phyloP scores from a whole-genome alignment of 2,113 vertebrate species.

The Sander lucioperca region DNA sequence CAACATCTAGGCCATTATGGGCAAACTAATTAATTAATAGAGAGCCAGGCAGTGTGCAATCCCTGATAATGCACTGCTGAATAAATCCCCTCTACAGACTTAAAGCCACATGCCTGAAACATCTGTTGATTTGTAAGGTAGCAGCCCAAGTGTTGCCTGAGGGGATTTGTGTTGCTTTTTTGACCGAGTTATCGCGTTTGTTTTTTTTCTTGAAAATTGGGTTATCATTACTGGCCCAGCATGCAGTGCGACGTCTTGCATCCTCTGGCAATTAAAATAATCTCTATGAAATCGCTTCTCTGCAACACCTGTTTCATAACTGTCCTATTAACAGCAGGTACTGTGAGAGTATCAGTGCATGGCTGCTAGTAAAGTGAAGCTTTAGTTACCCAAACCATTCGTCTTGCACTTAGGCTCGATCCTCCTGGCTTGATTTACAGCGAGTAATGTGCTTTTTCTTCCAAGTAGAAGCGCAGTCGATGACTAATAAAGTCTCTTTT shows the following conservation, averaged over 20 bases:
- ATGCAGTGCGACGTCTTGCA: slow-evolving; percentile 23
- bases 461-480: slow-evolving; percentile 45
- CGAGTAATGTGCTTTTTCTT: slow-evolving; percentile 12
- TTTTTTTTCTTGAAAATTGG: background rate
- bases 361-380: slow-evolving; percentile 62
- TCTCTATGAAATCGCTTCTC: slow-evolving; percentile 34
- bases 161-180: slow-evolving; percentile 16
- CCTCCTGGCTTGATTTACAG: slow-evolving; percentile 64
- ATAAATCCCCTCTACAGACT: slow-evolving; percentile 58
- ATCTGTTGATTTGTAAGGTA: slow-evolving; percentile 78
- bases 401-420: slow-evolving; percentile 71
- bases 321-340: slow-evolving; percentile 60
- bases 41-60: slow-evolving; percentile 48
- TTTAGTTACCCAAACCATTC: slow-evolving; percentile 83
- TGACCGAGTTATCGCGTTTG: background rate
- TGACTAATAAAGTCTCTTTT: slow-evolving; percentile 67
- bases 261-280: slow-evolving; percentile 40
- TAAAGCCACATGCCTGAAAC: slow-evolving; percentile 62
- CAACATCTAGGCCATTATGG: slow-evolving; percentile 51
- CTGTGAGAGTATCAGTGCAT: slow-evolving; percentile 19
- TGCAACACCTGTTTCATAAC: slow-evolving; percentile 79
- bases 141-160: slow-evolving; percentile 13
- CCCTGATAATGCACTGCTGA: slow-evolving; percentile 54
- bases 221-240: slow-evolving; percentile 37
- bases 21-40: slow-evolving; percentile 63